Evolutionary conservation across 2,113 vertebrate genomes (phyloP), one percentile per base, ranked within the genome.

Genomic region (Reinhardtius hippoglossoides): DNA sequence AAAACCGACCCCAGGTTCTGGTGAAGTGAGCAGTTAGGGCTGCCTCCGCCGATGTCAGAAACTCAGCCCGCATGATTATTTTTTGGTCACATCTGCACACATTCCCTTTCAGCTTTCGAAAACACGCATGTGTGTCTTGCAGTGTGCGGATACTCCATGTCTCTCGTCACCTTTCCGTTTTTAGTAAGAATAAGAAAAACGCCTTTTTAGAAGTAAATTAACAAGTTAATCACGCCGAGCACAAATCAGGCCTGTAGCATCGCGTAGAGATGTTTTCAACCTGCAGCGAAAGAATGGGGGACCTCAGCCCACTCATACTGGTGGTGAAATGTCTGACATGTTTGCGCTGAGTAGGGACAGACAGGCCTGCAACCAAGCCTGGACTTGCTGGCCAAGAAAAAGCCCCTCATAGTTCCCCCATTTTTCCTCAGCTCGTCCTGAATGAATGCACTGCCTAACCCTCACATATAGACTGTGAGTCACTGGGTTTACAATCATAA

Each of bases 291-390:
- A 85, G 84, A 81, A 31, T 70, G 81, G 76, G 69, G 71, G 76
- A 89, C 79, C 31, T 63, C 1, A 5, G 58, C 83, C 80, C 78
- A 54, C 58, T 86, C 83, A 82, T 83, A 74, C 81, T 60, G 81
- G 90, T 91, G 88, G 59, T 90, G 92, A 92, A 94, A 93, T 88
- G 79, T 90, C 87, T 90, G 92, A 92, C 91, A 93, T 92, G 92
- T 91, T 93, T 92, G 89, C 56, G 54, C 78, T 90, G 86, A 92
- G 87, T 84, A 82, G 85, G 80, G 90, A 90, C 89, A 93, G 89
- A 91, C 88, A 86, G 88, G 86, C 74, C 86, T 85, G 82, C 74
- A 87, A 92, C 88, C 92, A 93, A 92, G 93, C 89, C 94, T 88
- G 91, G 92, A 91, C 93, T 89, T 94, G 92, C 91, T 82, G 88